Conservation (phyloP, 2,797 vertebrate genomes). For the Pagetopsis macropterus region DNA sequence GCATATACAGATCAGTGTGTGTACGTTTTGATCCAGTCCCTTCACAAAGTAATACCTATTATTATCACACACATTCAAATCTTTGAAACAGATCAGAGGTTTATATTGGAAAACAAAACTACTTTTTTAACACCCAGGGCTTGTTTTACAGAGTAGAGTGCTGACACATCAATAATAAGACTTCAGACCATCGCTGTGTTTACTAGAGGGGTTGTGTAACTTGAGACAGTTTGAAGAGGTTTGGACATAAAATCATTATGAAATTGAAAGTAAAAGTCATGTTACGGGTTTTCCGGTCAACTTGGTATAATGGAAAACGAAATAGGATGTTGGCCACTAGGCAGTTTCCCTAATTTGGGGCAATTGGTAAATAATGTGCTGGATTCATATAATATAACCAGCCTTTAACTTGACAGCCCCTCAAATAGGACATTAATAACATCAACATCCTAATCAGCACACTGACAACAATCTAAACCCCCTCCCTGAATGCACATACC, state of each 20-base stretch:
- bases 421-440: constrained; percentile 30
- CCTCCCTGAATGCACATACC: constrained; percentile 66
- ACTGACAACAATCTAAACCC: constrained; percentile 41
- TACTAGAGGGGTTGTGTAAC: background rate
- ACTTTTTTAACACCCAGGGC: background rate
- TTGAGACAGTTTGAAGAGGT: background rate
- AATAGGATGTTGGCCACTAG: background rate
- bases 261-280: background rate
- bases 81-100: constrained; percentile 49
- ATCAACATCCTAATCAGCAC: constrained; percentile 46
- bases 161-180: constrained; percentile 29
- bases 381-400: constrained; percentile 5
- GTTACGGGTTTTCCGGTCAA: background rate
- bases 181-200: constrained; percentile 15
- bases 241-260: background rate
- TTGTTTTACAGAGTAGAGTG: constrained; percentile 34
- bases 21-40: constrained; percentile 25
- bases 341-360: background rate
- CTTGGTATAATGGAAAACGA: background rate
- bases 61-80: constrained; percentile 54
- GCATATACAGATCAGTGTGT: constrained; percentile 65
- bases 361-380: constrained; percentile 11
- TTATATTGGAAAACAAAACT: constrained; percentile 56
- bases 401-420: background rate
- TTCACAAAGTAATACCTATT: constrained; percentile 18